Evolutionary conservation across 2,113 vertebrate genomes (phyloP).

Genomic region (Cranoglanis bouderius): DNA sequence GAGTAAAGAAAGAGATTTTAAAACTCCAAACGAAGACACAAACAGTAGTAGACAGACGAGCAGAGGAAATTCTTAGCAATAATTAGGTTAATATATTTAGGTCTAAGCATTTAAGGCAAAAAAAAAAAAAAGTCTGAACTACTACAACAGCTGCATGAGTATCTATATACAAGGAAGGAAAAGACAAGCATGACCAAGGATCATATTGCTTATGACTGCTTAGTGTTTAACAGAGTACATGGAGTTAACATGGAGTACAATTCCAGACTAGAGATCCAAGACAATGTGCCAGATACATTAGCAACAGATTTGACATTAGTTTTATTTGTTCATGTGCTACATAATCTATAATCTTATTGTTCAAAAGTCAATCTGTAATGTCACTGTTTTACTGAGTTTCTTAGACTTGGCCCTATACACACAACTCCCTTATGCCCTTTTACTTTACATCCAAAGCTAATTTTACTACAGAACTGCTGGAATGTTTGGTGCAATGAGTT

Average conservation of each 20-base stretch:
- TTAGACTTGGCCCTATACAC: neutral
- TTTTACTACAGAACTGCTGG: conserved; percentile 1
- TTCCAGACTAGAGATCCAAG: neutral
- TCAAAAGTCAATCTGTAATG: neutral
- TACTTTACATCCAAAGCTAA: neutral
- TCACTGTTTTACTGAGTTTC: neutral
- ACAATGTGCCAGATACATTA: neutral
- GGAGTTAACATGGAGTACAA: neutral
- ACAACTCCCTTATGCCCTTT: neutral
- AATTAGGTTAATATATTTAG: neutral
- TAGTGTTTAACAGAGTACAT: neutral
- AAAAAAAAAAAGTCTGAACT: neutral
- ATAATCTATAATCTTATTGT: neutral
- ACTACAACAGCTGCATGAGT: neutral
- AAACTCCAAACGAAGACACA: neutral
- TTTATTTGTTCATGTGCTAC: neutral
- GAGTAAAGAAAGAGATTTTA: neutral
- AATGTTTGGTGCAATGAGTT: neutral
- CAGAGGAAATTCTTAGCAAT: too few species aligned
- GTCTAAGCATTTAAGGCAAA: too few species aligned
- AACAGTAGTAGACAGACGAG: too few species aligned
- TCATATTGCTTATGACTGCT: neutral
- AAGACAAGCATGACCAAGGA: neutral
- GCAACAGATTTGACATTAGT: neutral
- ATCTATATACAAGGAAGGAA: neutral